phyloP scores from a whole-genome alignment of 1,140 invertebrate genomes.

The Cotesia typhae region DNA sequence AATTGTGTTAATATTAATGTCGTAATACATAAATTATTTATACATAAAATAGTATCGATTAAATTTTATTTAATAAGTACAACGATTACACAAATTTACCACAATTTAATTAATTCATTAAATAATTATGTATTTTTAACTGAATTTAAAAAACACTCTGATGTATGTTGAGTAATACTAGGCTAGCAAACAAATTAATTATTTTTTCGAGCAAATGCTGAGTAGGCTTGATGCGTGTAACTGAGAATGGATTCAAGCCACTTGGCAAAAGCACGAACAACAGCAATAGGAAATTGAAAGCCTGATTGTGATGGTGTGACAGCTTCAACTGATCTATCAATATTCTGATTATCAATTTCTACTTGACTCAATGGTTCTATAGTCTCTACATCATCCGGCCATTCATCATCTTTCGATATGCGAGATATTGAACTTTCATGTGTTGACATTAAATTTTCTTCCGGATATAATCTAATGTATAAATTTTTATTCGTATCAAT shows the following conservation, averaged over 20 bases:
- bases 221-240: slow-evolving; percentile 46
- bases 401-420: slow-evolving; percentile 39
- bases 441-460: slow-evolving; percentile 29
- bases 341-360: slow-evolving; percentile 46
- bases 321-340: slow-evolving; percentile 42
- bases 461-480: slow-evolving; percentile 23
- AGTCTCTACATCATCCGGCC: slow-evolving; percentile 44
- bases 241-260: slow-evolving; percentile 51
- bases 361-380: slow-evolving; percentile 41
- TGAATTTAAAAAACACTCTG: too few relatives aligned
- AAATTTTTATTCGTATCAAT: slow-evolving; percentile 5
- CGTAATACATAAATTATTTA: too few relatives aligned
- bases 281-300: slow-evolving; percentile 41
- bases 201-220: slow-evolving; percentile 40
- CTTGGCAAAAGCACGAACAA: slow-evolving; percentile 47
- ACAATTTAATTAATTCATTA: too few relatives aligned
- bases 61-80: too few relatives aligned
- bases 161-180: too few relatives aligned
- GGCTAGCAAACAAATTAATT: neutral
- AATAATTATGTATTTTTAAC: too few relatives aligned
- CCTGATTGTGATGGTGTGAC: slow-evolving; percentile 34
- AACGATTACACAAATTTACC: too few relatives aligned
- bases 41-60: too few relatives aligned
- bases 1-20: too few relatives aligned
- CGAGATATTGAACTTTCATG: slow-evolving; percentile 25